Evolutionary conservation across 1,140 invertebrate species (phyloP).

Genomic region (Galendromus occidentalis): DNA sequence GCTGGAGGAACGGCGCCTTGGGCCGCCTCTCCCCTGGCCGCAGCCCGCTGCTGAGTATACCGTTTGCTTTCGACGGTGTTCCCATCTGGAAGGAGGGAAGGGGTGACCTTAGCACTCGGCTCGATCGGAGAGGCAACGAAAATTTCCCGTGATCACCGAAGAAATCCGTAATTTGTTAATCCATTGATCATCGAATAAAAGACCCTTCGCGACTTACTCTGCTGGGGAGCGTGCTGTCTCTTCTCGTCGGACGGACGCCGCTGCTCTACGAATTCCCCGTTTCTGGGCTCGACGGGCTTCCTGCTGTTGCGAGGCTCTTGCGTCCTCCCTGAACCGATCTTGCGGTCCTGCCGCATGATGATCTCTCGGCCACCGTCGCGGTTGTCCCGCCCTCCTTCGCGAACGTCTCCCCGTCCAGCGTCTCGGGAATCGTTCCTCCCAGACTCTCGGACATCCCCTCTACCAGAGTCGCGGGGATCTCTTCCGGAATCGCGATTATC

Average conservation of each 20-base stretch:
- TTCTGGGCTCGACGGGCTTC: not conserved
- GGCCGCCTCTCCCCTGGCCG: not conserved
- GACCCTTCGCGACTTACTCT: not conserved
- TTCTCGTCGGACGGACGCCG: not conserved
- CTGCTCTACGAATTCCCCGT: not conserved
- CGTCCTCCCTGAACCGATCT: slow-evolving; percentile 3
- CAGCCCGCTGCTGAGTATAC: not conserved
- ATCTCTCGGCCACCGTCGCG: not conserved
- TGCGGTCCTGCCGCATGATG: not conserved
- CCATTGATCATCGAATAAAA: too few relatives aligned
- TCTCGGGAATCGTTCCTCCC: not conserved
- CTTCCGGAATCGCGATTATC: not conserved
- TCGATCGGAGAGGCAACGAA: too few relatives aligned
- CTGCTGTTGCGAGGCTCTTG: not conserved
- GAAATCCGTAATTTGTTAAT: too few relatives aligned
- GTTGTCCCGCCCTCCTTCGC: not conserved
- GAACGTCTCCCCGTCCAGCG: not conserved
- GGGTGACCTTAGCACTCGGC: too few relatives aligned
- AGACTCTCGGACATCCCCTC: not conserved
- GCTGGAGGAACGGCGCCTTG: not conserved
- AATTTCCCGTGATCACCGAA: too few relatives aligned
- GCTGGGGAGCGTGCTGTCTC: not conserved
- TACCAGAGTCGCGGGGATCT: not conserved
- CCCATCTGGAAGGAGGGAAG: too few relatives aligned
- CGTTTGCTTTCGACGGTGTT: not conserved